Conservation (phyloP, 2,113 vertebrate species). For the Origma solitaria region DNA sequence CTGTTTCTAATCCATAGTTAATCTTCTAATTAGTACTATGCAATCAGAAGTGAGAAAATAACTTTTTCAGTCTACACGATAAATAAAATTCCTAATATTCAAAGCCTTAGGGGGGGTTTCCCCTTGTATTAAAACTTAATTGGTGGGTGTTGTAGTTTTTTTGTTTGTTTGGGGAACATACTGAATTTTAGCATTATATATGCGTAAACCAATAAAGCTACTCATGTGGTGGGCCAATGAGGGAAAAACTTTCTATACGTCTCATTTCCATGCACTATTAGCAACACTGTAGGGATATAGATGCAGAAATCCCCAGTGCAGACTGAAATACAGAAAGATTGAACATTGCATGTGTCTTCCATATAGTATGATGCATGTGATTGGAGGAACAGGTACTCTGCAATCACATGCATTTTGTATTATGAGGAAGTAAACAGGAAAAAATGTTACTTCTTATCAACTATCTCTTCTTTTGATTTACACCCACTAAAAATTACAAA, state of each 20-base stretch:
- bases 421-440: not conserved
- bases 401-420: not conserved
- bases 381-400: not conserved
- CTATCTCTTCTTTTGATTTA: not conserved
- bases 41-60: not conserved
- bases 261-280: not conserved
- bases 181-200: not conserved
- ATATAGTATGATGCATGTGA: not conserved
- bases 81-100: not conserved
- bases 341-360: not conserved
- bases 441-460: not conserved
- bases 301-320: not conserved
- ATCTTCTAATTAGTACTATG: not conserved
- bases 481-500: not conserved
- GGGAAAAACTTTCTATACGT: not conserved
- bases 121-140: not conserved
- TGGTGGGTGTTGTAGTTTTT: not conserved
- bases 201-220: not conserved
- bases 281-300: not conserved
- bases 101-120: rapidly evolving
- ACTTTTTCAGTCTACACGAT: not conserved
- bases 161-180: not conserved
- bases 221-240: not conserved
- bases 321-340: not conserved
- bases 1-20: not conserved